Base-by-base conservation (phyloP, 2,797 vertebrate species). In the Catharus ustulatus region DNA sequence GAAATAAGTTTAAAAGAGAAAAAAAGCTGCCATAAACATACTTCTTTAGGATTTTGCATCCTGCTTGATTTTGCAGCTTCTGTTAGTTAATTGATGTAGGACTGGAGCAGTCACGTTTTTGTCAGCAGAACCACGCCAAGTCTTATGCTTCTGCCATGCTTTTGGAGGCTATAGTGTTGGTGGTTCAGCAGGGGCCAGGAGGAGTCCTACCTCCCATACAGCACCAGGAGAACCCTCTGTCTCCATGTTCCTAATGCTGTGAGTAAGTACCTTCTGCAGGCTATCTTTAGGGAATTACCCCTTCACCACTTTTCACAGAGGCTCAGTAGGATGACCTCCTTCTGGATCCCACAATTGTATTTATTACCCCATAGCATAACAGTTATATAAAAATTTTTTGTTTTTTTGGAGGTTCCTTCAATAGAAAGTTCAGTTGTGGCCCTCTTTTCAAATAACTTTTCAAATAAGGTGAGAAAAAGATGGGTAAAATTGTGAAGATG, bases 171-270 rank as follows among this genome's bases (percentile, higher is more conserved):
- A 1, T 26, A 27, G 17, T 0, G 0, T 22, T 77, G 36, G 32
- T 30, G 38, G 45, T 34, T 79, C 46, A 73, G 16, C 16, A 45
- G 51, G 30, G 40, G 20, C 43, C 2, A 1, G 26, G 13, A 29
- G 16, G 32, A 54, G 19, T 34, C 51, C 54, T 84, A 71, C 20
- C 58, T 48, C 61, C 68, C 8, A 0, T 11, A 9, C 19, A 59
- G 30, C 61, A 12, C 17, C 57, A 36, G 36, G 16, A 54, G 48
- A 48, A 13, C 14, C 0, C 0, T 30, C 32, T 62, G 14, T 14
- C 24, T 51, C 24, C 0, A 0, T 48, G 22, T 12, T 49, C 4
- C 38, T 76, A 10, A 13, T 17, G 15, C 52, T 67, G 15, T 10
- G 42, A 82, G 62, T 0, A 1, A 32, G 23, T 42, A 62, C 68